Base-by-base conservation (phyloP, 2,797 vertebrate species). In the Loriculus beryllinus region DNA sequence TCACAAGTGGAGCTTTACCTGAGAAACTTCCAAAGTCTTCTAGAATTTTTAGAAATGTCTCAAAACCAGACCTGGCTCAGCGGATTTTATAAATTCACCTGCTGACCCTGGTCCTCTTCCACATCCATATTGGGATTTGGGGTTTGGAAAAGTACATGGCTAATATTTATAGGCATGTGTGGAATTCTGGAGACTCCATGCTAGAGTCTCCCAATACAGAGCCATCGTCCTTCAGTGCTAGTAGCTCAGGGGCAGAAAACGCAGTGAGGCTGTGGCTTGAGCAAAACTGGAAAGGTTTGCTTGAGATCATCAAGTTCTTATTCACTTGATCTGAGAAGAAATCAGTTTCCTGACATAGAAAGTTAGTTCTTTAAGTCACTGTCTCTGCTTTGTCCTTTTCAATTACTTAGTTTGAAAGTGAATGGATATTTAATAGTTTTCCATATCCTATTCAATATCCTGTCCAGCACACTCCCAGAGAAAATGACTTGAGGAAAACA, bases 311-410 rank as follows among this genome's bases (percentile, higher is more conserved):
- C 26, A 33, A 59, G 49, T 45, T 28, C 54, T 56, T 56, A 56
- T 14, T 33, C 54, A 33, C 54, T 56, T 52, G 22, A 40, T 35
- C 43, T 71, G 33, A 76, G 56, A 68, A 67, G 21, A 74, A 60
- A 52, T 87, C 70, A 3, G 5, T 76, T 78, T 85, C 71, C 19
- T 48, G 29, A 33, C 31, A 26, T 71, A 47, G 31, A 25, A 77
- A 42, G 29, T 63, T 88, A 57, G n/a, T 77, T 88, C 23, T 57
- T 22, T 35, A 74, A 85, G 43, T 77, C 51, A 54, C 35, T 43
- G 23, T 52, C n/a, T 88, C 78, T 67, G 43, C 51, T 93, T 76
- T 77, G 52, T 92, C 57, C n/a, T 89, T 86, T 87, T 70, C 12
- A 7, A 74, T 86, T 54, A 81, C 49, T 72, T 78, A 26, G 54